These are phyloP conservation scores for Parasteatoda tepidariorum DNA, from an alignment of 1,140 invertebrate species.

Conservation along the genomic window DNA sequence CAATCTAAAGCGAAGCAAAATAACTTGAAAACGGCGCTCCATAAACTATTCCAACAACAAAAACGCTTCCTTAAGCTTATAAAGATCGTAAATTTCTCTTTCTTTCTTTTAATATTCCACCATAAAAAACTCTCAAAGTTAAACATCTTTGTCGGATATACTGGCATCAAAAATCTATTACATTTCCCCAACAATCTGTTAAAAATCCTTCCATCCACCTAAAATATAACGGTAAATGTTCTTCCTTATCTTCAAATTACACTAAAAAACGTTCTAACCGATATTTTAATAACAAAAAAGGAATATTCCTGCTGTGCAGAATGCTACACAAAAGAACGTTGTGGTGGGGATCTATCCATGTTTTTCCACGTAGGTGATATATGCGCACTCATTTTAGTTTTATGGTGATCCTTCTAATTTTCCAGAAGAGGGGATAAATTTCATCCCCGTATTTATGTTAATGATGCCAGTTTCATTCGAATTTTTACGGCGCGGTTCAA, in stretches of 20 bases:
- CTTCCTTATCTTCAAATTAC: not conserved
- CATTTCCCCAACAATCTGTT: not conserved
- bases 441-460: slow-evolving; percentile 36
- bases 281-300: not conserved
- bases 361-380: slow-evolving; percentile 25
- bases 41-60: too few species aligned
- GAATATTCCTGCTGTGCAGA: not conserved
- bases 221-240: not conserved
- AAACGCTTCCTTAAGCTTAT: too few species aligned
- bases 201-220: not conserved
- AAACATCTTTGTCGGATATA: not conserved
- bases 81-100: too few species aligned
- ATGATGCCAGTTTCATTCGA: slow-evolving; percentile 24
- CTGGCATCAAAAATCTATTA: not conserved
- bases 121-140: not conserved
- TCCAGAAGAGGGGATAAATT: slow-evolving; percentile 22
- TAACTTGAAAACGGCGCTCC: too few species aligned
- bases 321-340: slow-evolving; percentile 14
- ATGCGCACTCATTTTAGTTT: slow-evolving; percentile 36
- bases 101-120: too few species aligned
- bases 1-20: too few species aligned
- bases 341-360: not conserved
- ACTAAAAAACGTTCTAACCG: not conserved
- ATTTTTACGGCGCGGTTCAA: slow-evolving; percentile 47
- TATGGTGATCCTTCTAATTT: slow-evolving; percentile 54